Evolutionary conservation across 2,113 vertebrate genomes (phyloP).

Genomic region (Bolborhynchus lineola): DNA sequence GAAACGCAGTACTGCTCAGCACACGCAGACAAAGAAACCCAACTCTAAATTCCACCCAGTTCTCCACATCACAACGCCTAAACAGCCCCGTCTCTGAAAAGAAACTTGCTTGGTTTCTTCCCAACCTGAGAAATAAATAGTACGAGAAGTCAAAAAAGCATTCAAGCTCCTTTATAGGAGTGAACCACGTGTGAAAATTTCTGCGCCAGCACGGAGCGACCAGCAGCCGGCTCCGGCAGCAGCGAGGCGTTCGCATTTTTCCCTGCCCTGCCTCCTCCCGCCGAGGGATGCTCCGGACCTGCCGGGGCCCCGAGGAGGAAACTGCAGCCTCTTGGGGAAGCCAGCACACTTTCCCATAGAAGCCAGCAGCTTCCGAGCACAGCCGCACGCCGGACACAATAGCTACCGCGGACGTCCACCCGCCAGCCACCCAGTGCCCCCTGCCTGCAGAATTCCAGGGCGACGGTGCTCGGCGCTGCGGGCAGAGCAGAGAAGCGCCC

Average conservation of each 20-base stretch:
- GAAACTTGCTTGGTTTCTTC: not conserved
- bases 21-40: slow-evolving; percentile 13
- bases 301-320: not conserved
- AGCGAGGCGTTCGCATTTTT: too few species aligned
- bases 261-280: not conserved
- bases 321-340: not conserved
- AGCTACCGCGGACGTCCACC: too few species aligned
- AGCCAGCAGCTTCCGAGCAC: not conserved
- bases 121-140: not conserved
- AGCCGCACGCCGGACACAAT: not conserved
- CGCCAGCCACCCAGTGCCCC: not conserved
- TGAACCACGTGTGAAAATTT: slow-evolving; percentile 18
- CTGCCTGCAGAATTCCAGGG: not conserved
- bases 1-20: not conserved
- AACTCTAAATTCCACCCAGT: not conserved
- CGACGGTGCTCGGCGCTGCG: too few species aligned
- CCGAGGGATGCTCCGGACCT: not conserved
- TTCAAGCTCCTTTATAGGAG: rapidly evolving
- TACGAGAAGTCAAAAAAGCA: rapidly evolving
- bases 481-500: not conserved
- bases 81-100: not conserved
- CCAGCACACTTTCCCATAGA: not conserved
- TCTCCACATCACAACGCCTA: not conserved
- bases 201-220: not conserved
- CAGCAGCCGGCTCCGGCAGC: not conserved